These are phyloP conservation scores for Stenodema calcarata DNA, from an alignment of 2,888 invertebrate genomes.

Conservation along the genomic window DNA sequence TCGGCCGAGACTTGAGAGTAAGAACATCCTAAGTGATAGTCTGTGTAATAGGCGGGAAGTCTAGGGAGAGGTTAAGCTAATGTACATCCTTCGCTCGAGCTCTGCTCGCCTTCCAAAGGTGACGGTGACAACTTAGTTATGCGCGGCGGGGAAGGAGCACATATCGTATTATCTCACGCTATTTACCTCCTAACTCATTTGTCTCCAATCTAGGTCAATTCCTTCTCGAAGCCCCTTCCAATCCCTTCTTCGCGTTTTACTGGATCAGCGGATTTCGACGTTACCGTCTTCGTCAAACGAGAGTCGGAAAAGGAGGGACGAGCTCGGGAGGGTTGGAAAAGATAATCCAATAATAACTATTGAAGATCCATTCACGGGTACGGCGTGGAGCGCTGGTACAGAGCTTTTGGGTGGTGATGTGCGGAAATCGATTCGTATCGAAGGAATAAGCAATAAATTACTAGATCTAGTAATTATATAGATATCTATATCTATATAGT, in stretches of 20 bases:
- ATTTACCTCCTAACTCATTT: slow-evolving; percentile 46
- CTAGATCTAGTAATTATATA: too few species aligned
- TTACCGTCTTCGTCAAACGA: background rate
- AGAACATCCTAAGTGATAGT: slow-evolving; percentile 43
- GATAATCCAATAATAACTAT: too few species aligned
- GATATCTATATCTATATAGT: too few species aligned
- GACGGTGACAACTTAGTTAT: slow-evolving; percentile 48
- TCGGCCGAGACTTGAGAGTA: slow-evolving; percentile 18
- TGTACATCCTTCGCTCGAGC: slow-evolving; percentile 5
- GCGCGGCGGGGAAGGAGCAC: background rate
- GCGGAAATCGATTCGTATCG: too few species aligned
- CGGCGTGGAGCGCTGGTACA: too few species aligned
- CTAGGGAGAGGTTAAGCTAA: slow-evolving; percentile 21
- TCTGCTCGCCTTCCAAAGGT: background rate
- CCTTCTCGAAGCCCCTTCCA: background rate
- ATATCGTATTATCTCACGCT: slow-evolving; percentile 45
- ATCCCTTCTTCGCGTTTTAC: background rate
- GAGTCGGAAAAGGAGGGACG: background rate
- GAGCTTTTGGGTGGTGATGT: too few species aligned
- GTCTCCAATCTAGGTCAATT: slow-evolving; percentile 45
- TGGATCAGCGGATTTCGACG: slow-evolving; percentile 10
- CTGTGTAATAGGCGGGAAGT: slow-evolving; percentile 31
- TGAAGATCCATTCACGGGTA: too few species aligned
- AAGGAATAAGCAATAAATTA: too few species aligned
- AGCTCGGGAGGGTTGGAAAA: too few species aligned